Base-by-base conservation (phyloP, 37 sponge, comb jelly and placozoan genomes). In the Cliona cf. orientalis region DNA sequence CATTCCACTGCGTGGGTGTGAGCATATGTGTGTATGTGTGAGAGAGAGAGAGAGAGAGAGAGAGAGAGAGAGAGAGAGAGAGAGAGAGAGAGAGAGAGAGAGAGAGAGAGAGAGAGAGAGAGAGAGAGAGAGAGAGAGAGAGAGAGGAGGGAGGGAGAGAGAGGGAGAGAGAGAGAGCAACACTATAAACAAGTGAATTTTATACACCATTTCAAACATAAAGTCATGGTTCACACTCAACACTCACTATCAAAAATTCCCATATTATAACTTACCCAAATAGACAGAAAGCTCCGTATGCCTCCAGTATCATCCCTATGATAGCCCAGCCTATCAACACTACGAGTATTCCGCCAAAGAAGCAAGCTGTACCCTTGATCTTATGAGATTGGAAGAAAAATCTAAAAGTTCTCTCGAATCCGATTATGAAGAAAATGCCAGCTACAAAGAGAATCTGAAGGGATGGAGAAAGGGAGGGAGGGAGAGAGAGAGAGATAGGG, bases 321-420 rank as follows among this genome's bases (percentile, higher is more conserved):
- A 98, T 71, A 2, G 99, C 90, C 87, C 92, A 98, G 0, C 96
- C 92, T 36, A 96, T 79, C 49, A 98, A 87, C 2, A 98, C 97
- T 19, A 98, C 66, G 0, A 87, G 34, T 1, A 98, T 96, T 0
- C 99, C 99, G 17, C 85, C 96, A 60, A 91, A 80, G 81, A 98
- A 93, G 78, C 90, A 96, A 4, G 83, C 85, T 0, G 96, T 90
- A 26, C 94, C 99, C 63, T 93, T 94, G 60, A 93, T 14, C 60
- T 96, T 93, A 71, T 91, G 92, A 9, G 78, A 23, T 75, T 95
- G 95, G 77, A 98, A 98, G 86, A 98, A 98, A 81, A 98, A 98
- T 46, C 83, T 89, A 65, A 81, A 94, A 2, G 97, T 98, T 64
- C 92, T 77, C 39, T 89, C 83, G 4, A 94, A 66, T 56, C 99